A percentile compares a stretch with the other conserved stretches of the same genome.
Conservation (phyloP, 2,113 vertebrate genomes). For the Catharus fuscescens region DNA sequence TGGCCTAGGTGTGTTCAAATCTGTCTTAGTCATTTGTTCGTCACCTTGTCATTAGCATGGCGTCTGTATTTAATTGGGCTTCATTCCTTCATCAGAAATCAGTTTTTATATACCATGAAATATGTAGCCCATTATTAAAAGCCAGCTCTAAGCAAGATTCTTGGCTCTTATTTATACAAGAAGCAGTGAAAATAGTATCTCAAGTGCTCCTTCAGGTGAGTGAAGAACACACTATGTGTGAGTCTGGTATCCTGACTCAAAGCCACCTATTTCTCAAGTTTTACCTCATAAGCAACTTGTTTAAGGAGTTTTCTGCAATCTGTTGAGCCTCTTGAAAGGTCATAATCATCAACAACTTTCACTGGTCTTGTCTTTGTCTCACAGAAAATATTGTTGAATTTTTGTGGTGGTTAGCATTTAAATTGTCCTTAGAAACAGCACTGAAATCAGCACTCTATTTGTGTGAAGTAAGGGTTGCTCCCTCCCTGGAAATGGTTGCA, state of each 20-base stretch:
- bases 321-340: not conserved
- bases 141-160: constrained; percentile 8
- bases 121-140: constrained; percentile 41
- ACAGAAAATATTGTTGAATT: not conserved
- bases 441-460: not conserved
- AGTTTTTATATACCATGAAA: constrained; percentile 45
- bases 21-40: constrained; percentile 33
- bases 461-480: not conserved
- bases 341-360: not conserved
- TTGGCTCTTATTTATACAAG: constrained; percentile 9
- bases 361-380: not conserved
- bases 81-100: constrained; percentile 63
- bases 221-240: not conserved
- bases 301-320: not conserved
- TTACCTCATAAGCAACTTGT: not conserved
- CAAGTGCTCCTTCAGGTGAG: not conserved
- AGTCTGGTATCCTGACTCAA: not conserved
- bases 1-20: constrained; percentile 62
- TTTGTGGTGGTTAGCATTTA: not conserved
- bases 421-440: not conserved
- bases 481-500: not conserved
- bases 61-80: constrained; percentile 69
- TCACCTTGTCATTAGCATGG: constrained; percentile 64
- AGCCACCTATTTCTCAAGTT: not conserved
- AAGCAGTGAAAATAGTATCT: constrained; percentile 14